Base-by-base conservation (phyloP, 2,888 invertebrate genomes). In the Amiota minor region DNA sequence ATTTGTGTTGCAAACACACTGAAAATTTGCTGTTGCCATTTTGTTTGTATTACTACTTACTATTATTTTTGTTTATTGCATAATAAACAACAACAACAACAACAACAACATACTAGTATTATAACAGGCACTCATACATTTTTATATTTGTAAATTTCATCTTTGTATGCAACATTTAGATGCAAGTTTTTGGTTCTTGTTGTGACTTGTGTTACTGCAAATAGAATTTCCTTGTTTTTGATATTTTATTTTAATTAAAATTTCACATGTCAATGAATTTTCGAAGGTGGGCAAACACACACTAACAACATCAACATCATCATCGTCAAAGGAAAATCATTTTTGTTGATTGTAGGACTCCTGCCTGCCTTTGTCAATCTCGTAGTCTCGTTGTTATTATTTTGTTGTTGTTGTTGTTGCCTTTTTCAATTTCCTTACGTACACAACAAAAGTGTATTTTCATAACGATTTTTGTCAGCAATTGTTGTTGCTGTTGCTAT, bases 171-270 rank as follows among this genome's bases (percentile, higher is more conserved):
- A 16, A 9, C 16, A n/a, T 77, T 74, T 78, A 72, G 62, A 73
- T 74, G 72, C 71, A 75, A 72, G 72, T 74, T 78, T 64, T 6
- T 62, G 59, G 71, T 71, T 70, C 35, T 35, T 35, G 2, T 35
- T 2, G 35, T 35, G 2, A 35, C 6, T 35, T 35, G 35, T 35
- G 35, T 8, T 35, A 35, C 35, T 35, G 35, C 2, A 35, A 35
- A 35, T 35, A 35, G 4, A 35, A 35, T 35, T 35, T 35, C 35
- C 35, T 78, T 76, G 76, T 79, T 77, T 80, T 77, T 68, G 46
- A 46, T 76, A 76, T 81, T 81, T 67, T 75, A 73, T 80, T 82
- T 85, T 85, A 85, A 86, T 86, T 86, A 85, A 83, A 86, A 85
- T 84, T 84, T 83, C 76, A 80, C 82, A 81, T 86, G 81, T 82